Conservation (phyloP, 2,888 invertebrate genomes). For the Hymenopus coronatus region DNA sequence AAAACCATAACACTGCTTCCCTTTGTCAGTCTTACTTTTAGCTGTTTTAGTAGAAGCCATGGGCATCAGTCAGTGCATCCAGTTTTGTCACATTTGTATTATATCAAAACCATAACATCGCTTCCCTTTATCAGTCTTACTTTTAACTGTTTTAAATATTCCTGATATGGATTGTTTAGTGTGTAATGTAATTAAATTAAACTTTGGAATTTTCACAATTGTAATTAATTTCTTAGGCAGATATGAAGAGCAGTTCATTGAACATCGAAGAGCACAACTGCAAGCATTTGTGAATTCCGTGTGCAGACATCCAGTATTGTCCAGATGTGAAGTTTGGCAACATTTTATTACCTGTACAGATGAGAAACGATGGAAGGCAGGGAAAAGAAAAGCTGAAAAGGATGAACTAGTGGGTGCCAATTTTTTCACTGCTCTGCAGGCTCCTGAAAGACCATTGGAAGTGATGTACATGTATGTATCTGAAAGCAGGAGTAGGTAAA, state of each 20-base stretch:
- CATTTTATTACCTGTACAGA: constrained; percentile 97
- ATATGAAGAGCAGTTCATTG: constrained; percentile 96
- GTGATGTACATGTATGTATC: constrained; percentile 49
- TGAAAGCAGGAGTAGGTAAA: neutral
- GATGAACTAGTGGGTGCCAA: constrained; percentile 87
- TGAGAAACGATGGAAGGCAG: constrained; percentile 95
- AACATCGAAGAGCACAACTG: constrained; percentile 87
- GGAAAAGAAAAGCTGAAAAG: constrained; percentile 92
- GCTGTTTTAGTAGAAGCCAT: neutral
- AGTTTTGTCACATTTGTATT: neutral
- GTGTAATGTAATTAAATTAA: neutral
- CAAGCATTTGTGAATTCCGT: constrained; percentile 97
- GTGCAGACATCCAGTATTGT: constrained; percentile 92
- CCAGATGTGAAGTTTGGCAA: constrained; percentile 88
- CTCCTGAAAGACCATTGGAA: constrained; percentile 73
- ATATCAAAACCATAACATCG: neutral
- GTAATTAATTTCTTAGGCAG: constrained; percentile 57
- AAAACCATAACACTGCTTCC: neutral
- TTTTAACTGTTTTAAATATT: neutral
- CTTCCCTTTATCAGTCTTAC: neutral
- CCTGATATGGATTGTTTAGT: neutral
- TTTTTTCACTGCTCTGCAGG: constrained; percentile 85
- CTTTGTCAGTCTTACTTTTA: neutral
- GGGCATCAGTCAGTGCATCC: neutral
- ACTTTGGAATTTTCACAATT: neutral